Conservation (phyloP, 2,888 invertebrate genomes). For the Brachylomia viminalis region DNA sequence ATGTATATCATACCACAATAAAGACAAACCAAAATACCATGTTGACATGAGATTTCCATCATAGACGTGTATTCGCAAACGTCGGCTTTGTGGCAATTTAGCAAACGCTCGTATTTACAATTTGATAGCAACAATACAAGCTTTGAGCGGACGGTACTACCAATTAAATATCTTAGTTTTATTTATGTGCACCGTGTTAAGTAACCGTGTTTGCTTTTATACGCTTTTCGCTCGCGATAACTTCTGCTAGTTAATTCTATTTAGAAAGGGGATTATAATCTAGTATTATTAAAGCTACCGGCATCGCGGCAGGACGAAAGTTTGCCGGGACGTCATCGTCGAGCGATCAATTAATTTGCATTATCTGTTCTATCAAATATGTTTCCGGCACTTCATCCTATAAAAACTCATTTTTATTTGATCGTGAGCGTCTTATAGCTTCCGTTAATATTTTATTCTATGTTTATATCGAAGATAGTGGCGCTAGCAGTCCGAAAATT, state of each 20-base stretch:
- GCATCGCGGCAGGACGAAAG: slow-evolving; percentile 30
- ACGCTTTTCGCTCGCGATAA: slow-evolving; percentile 71
- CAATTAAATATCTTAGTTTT: slow-evolving; percentile 79
- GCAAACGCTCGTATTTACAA: slow-evolving; percentile 61
- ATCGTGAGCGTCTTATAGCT: neutral
- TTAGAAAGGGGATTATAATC: slow-evolving; percentile 68
- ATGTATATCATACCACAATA: slow-evolving; percentile 64
- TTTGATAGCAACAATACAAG: slow-evolving; percentile 68
- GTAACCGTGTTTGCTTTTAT: slow-evolving; percentile 75
- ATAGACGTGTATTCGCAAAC: slow-evolving; percentile 50
- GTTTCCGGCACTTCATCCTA: slow-evolving; percentile 10
- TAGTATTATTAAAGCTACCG: slow-evolving; percentile 53
- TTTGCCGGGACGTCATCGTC: slow-evolving; percentile 14
- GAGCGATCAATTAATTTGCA: slow-evolving; percentile 44
- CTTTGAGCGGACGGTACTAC: slow-evolving; percentile 69
- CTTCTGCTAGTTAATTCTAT: slow-evolving; percentile 69
- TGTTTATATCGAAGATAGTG: too few species aligned
- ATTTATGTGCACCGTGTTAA: slow-evolving; percentile 74
- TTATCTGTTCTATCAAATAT: slow-evolving; percentile 27
- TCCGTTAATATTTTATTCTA: neutral
- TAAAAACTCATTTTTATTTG: slow-evolving; percentile 23
- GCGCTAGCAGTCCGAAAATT: too few species aligned
- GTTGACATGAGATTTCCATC: slow-evolving; percentile 68
- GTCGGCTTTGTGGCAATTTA: slow-evolving; percentile 62
- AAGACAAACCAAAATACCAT: slow-evolving; percentile 64